phyloP scores from a whole-genome alignment of 2,113 vertebrate genomes.

The Amblyornis subalaris region DNA sequence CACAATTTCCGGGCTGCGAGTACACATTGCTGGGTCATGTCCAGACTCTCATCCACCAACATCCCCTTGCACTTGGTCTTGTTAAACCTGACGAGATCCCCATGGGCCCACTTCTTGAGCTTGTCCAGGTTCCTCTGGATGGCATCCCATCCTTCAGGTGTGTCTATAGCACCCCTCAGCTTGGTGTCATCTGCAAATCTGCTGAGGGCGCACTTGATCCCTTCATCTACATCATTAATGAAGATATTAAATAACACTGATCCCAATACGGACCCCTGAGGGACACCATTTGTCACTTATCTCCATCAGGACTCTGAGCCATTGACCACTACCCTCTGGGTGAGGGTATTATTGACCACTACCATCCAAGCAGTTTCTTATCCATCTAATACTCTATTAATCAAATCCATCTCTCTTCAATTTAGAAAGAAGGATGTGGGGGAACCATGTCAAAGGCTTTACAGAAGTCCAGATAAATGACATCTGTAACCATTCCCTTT shows the following conservation, averaged over 20 bases:
- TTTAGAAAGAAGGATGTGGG: background rate
- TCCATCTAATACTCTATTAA: background rate
- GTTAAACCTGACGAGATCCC: background rate
- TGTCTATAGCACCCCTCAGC: background rate
- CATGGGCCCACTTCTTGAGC: background rate
- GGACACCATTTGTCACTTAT: background rate
- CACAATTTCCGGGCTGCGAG: accelerated
- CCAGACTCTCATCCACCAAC: background rate
- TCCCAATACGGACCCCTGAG: accelerated
- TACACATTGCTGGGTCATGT: accelerated
- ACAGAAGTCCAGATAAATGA: accelerated
- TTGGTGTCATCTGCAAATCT: background rate
- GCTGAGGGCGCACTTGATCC: accelerated
- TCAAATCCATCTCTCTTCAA: background rate
- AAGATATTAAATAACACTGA: background rate
- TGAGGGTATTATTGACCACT: too few species aligned
- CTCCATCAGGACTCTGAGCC: background rate
- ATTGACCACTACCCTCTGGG: background rate
- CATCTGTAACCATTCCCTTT: background rate
- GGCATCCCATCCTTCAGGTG: background rate
- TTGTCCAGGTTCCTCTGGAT: background rate
- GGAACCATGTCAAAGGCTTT: background rate
- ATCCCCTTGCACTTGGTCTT: background rate
- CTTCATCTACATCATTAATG: background rate
- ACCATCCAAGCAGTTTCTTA: background rate